Percentiles rank a stretch among this genome's conserved stretches.
These are phyloP conservation scores for Lindbergichthys nudifrons DNA, from an alignment of 2,797 vertebrate genomes.

Conservation along the genomic window DNA sequence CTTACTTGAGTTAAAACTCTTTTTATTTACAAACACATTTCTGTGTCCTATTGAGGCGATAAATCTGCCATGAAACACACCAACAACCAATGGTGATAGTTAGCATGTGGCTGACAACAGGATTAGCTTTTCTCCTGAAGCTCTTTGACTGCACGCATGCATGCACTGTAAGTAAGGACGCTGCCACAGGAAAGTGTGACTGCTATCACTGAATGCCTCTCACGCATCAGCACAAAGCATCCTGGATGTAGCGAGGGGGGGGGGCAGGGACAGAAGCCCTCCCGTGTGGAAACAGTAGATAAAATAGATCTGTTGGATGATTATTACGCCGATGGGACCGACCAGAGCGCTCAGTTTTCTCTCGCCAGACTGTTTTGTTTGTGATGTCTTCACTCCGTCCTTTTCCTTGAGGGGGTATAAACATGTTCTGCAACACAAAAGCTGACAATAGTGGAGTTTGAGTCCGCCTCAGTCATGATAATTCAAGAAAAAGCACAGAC, in stretches of 20 bases:
- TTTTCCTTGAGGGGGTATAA: slow-evolving; percentile 12
- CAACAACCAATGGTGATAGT: background rate
- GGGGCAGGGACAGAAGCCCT: slow-evolving; percentile 20
- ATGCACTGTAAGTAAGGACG: background rate
- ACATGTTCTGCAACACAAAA: slow-evolving; percentile 5
- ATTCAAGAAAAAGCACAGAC: slow-evolving; percentile 3
- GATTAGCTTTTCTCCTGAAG: slow-evolving; percentile 50
- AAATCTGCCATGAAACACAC: slow-evolving; percentile 5
- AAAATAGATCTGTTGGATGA: slow-evolving; percentile 67
- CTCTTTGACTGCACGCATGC: slow-evolving; percentile 41
- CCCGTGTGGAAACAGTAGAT: slow-evolving; percentile 48
- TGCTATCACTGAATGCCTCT: slow-evolving; percentile 36
- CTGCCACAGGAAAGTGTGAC: slow-evolving; percentile 20
- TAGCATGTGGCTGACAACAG: slow-evolving; percentile 35
- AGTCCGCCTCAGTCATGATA: slow-evolving; percentile 6
- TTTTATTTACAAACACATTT: slow-evolving; percentile 31
- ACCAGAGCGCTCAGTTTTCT: slow-evolving; percentile 29
- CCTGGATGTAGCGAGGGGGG: slow-evolving; percentile 22
- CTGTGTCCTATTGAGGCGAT: slow-evolving; percentile 1
- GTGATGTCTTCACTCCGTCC: slow-evolving; percentile 12
- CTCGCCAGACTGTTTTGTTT: slow-evolving; percentile 36
- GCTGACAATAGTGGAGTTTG: slow-evolving; percentile 5
- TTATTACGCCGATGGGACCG: slow-evolving; percentile 52
- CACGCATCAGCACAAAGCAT: slow-evolving; percentile 50
- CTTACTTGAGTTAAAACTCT: background rate